These are phyloP conservation scores for Oscheius sp. DNA, from an alignment of 2,888 invertebrate species.

Conservation along the genomic window DNA sequence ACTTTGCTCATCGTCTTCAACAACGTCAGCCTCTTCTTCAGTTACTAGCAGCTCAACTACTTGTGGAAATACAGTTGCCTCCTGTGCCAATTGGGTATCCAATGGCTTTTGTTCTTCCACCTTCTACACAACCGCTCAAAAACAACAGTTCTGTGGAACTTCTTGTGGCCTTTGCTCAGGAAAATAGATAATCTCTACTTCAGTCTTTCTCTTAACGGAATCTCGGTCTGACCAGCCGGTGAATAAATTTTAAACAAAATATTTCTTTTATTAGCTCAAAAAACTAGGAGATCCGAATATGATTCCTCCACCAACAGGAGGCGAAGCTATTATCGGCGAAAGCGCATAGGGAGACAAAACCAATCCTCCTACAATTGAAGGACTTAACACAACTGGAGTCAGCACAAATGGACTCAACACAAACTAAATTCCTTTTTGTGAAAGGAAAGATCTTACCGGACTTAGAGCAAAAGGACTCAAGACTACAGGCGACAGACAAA, in stretches of 20 bases:
- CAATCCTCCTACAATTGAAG: not conserved
- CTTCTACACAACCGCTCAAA: not conserved
- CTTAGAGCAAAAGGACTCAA: conserved; percentile 48
- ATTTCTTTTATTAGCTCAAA: not conserved
- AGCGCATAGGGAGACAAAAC: conserved; percentile 6
- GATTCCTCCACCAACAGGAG: conserved; percentile 24
- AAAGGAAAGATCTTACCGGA: not conserved
- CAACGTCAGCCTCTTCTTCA: not conserved
- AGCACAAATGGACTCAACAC: conserved; percentile 37
- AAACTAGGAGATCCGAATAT: not conserved
- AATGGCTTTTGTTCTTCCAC: not conserved
- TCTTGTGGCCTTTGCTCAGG: not conserved
- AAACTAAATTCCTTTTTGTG: conserved; percentile 28
- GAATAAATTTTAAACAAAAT: not conserved
- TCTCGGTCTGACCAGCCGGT: not conserved
- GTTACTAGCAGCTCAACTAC: not conserved
- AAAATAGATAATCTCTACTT: not conserved
- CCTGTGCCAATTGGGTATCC: not conserved
- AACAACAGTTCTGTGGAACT: not conserved
- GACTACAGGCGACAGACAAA: conserved; percentile 55
- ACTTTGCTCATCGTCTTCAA: not conserved
- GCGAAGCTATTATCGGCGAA: conserved; percentile 38
- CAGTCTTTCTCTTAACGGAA: not conserved
- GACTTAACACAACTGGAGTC: not conserved
- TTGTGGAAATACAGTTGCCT: not conserved